Evolutionary conservation across 2,888 invertebrate genomes (phyloP), one percentile per base, ranked within the genome.

Genomic region (Drosophila suboccidentalis): DNA sequence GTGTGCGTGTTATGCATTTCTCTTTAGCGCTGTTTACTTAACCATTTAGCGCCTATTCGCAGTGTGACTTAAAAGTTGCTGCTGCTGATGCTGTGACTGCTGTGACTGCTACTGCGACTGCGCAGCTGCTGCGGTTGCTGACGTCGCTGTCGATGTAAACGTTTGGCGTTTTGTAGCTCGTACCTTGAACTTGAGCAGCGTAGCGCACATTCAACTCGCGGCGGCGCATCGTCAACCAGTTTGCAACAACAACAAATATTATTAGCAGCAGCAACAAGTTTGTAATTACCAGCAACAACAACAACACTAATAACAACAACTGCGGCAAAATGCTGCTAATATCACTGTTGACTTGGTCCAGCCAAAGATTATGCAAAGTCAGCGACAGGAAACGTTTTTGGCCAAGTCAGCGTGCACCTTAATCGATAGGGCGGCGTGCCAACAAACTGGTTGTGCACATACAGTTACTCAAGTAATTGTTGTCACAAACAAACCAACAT

Each of bases 171-270:
- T 58, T 67, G 54, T 44, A 13, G 79, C 80, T 63, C 38, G 90
- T 89, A 85, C 84, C 84, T 85, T 85, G 90, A 85, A 85, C 84
- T 84, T 84, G 84, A 87, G 59, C 57, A 57, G 57, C 57, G 57
- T 49, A 41, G 63, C 59, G 64, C 64, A 58, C 64, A 58, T 64
- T 64, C 64, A 64, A 64, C 64, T 64, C 63, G 34, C 32, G n/a
- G 84, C 72, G 58, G 68, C 67, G 64, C 63, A 41, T 58, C 67
- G 78, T 70, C 61, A 84, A 84, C 84, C 90, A 75, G 84, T 84
- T 84, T 84, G 76, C 88, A 89, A 69, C 69, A 71, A 63, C 55
- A 78, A n/a, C 57, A 74, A 71, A 59, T 46, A 26, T 44, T 57
- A 57, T 57, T 57, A 44, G 55, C 62, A 59, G 59, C 50, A 80